Evolutionary conservation across 1,140 invertebrate species (phyloP).

Genomic region (Drosophila nikananu): DNA sequence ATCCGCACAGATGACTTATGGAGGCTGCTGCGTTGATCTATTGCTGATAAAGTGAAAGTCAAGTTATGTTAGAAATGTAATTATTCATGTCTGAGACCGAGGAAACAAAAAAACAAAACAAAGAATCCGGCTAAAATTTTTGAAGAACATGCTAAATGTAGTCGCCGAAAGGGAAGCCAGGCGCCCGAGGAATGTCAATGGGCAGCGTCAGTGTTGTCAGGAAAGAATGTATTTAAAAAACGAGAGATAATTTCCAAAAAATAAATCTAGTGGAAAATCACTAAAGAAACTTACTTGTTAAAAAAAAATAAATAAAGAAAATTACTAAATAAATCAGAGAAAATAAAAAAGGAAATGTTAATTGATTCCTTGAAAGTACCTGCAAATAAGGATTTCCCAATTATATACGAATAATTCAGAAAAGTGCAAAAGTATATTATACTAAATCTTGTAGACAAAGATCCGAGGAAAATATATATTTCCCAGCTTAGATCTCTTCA

Average conservation of each 20-base stretch:
- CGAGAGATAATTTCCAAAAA: background rate
- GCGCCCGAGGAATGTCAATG: constrained; percentile 38
- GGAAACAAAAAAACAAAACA: constrained; percentile 16
- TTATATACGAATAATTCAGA: background rate
- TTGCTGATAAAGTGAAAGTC: constrained; percentile 81
- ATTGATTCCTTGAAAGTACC: background rate
- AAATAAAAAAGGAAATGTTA: background rate
- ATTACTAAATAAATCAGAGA: background rate
- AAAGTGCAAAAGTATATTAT: background rate
- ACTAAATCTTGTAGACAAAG: too few species aligned
- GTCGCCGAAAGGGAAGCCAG: constrained; percentile 14
- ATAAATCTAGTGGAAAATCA: background rate
- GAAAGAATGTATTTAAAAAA: background rate
- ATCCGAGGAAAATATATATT: background rate
- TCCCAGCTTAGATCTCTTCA: background rate
- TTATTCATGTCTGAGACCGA: constrained; percentile 63
- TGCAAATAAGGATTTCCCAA: background rate
- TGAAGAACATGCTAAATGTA: constrained; percentile 50
- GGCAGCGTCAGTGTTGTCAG: constrained; percentile 7
- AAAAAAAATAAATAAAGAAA: background rate
- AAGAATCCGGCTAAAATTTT: constrained; percentile 22
- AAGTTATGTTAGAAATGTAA: constrained; percentile 80
- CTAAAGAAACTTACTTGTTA: too few species aligned
- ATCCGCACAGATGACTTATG: constrained; percentile 45
- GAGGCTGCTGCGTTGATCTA: constrained; percentile 59